Percentiles rank a stretch among this genome's conserved stretches.
Evolutionary conservation across 1,140 invertebrate species (phyloP).

Genomic region (Drusus annulatus): DNA sequence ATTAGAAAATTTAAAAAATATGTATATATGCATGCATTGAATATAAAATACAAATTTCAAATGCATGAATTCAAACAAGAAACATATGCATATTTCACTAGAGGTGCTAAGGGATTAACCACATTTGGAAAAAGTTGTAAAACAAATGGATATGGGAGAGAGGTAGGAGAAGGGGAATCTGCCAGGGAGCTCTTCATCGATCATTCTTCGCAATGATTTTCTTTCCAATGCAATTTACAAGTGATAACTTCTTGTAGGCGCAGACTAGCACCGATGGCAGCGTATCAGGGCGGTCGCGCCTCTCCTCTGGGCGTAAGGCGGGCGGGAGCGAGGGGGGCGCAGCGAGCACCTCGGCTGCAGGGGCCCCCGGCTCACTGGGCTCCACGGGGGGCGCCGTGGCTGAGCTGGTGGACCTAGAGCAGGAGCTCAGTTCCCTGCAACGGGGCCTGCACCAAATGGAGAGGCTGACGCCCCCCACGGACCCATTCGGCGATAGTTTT

Average conservation of each 20-base stretch:
- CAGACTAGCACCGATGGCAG: constrained; percentile 40
- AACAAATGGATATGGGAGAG: too few species aligned
- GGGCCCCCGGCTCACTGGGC: neutral
- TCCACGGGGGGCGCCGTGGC: constrained; percentile 72
- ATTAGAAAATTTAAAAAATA: too few species aligned
- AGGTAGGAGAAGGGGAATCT: too few species aligned
- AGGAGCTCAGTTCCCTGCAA: constrained; percentile 91
- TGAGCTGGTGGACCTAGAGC: constrained; percentile 93
- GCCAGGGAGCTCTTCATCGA: too few species aligned
- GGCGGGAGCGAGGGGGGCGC: neutral
- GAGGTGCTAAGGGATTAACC: too few species aligned
- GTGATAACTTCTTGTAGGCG: constrained; percentile 3
- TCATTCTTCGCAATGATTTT: too few species aligned
- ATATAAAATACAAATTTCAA: too few species aligned
- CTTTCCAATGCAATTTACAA: too few species aligned
- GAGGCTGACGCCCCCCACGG: constrained; percentile 84
- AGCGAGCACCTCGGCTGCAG: neutral
- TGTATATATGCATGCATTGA: too few species aligned
- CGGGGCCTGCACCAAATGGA: constrained; percentile 91
- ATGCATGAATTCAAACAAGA: too few species aligned
- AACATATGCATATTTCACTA: too few species aligned
- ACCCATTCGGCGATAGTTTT: constrained; percentile 88
- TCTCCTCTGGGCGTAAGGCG: neutral
- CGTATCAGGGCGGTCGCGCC: constrained; percentile 30
- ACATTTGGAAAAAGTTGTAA: too few species aligned